Conservation (phyloP, 2,113 vertebrate genomes). For the Chinchilla lanigera region DNA sequence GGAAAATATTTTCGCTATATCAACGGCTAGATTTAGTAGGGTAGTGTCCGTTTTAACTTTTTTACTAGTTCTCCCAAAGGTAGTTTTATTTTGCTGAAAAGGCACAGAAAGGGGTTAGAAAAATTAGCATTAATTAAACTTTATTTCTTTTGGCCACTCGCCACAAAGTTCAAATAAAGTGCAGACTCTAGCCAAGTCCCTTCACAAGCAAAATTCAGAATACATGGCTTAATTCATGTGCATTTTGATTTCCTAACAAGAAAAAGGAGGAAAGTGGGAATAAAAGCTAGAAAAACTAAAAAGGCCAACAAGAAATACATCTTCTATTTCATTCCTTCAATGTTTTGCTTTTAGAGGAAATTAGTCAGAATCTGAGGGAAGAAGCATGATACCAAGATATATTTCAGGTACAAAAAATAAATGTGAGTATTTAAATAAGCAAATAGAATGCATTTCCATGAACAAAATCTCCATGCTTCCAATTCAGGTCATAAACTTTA, state of each 20-base stretch:
- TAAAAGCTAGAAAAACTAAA: slow-evolving; percentile 1
- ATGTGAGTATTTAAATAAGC: neutral
- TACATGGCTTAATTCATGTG: slow-evolving; percentile 80
- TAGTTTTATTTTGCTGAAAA: slow-evolving; percentile 86
- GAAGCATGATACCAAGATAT: neutral
- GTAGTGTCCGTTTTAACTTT: slow-evolving; percentile 75
- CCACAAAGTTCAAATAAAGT: slow-evolving; percentile 88
- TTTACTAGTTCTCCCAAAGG: slow-evolving; percentile 83
- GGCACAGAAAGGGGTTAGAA: slow-evolving; percentile 83
- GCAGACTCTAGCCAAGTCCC: slow-evolving; percentile 79
- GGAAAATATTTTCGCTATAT: slow-evolving; percentile 69
- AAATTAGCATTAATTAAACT: slow-evolving; percentile 89
- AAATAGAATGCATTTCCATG: neutral
- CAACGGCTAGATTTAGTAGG: slow-evolving; percentile 83
- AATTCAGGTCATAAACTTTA: neutral
- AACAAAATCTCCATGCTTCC: slow-evolving; percentile 22
- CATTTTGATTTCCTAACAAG: slow-evolving; percentile 74
- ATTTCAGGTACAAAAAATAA: neutral
- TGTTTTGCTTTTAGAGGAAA: slow-evolving; percentile 55
- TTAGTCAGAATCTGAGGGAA: neutral
- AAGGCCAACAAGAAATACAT: neutral
- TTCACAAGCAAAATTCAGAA: slow-evolving; percentile 77
- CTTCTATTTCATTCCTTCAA: slow-evolving; percentile 63
- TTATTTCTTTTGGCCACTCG: slow-evolving; percentile 87
- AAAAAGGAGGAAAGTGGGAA: slow-evolving; percentile 43